These are phyloP conservation scores for Dipodomys ordii DNA, from an alignment of 2,113 vertebrate genomes.

Conservation along the genomic window DNA sequence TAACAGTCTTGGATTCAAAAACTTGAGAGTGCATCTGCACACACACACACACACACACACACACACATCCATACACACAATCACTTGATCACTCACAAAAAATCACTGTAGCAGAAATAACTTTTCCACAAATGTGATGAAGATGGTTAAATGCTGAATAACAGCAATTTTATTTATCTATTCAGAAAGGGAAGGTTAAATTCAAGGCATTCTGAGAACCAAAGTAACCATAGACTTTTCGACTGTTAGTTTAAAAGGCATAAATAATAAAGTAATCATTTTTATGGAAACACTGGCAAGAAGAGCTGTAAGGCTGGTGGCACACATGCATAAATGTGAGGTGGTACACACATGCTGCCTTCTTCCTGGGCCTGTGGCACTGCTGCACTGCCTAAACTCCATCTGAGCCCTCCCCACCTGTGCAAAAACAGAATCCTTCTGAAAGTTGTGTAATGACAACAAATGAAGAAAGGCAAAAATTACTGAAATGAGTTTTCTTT, in stretches of 20 bases:
- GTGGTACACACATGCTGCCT: too few species aligned
- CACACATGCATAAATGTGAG: background rate
- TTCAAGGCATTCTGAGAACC: background rate
- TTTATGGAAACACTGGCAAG: background rate
- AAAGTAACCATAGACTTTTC: background rate
- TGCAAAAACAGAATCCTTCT: background rate
- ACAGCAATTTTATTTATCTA: background rate
- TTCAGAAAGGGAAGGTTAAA: background rate
- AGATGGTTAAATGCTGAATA: background rate
- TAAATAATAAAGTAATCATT: background rate
- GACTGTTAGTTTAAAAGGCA: background rate
- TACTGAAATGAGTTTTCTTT: background rate
- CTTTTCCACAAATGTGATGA: background rate
- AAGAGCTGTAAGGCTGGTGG: background rate
- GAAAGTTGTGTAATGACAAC: background rate
- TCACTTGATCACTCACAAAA: background rate
- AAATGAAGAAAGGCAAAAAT: background rate
- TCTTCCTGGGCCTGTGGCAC: background rate
- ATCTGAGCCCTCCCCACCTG: background rate
- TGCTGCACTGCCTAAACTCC: background rate
- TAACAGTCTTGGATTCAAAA: background rate
- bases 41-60: background rate
- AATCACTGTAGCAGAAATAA: background rate
- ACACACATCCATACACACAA: background rate
- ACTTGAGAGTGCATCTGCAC: background rate